Percentiles rank a stretch among this genome's conserved stretches.
Conservation (phyloP, 2,797 vertebrate species). For the Phrynocephalus guinanensis region DNA sequence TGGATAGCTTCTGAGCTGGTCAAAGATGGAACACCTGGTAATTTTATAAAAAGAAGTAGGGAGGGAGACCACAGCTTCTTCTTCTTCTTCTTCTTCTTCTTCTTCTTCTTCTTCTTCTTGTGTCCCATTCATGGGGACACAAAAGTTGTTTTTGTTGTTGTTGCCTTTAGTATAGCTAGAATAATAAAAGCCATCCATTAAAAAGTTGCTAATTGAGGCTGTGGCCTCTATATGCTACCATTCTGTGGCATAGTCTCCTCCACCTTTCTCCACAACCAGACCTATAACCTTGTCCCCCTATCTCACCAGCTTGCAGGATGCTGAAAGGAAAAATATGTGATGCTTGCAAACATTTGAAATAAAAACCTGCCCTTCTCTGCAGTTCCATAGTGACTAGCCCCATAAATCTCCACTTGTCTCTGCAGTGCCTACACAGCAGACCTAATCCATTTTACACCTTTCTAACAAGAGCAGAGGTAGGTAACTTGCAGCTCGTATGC, state of each 20-base stretch:
- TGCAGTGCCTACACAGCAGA: neutral
- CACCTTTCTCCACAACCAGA: neutral
- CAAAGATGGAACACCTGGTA: neutral
- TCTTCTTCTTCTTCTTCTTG: too few relatives aligned
- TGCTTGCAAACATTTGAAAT: neutral
- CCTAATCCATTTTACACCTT: neutral
- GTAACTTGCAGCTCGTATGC: neutral
- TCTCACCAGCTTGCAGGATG: neutral
- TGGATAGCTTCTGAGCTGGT: neutral
- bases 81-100: neutral
- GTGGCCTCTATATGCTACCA: neutral
- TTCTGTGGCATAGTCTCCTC: too few relatives aligned
- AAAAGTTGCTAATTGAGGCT: neutral
- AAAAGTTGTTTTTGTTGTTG: neutral
- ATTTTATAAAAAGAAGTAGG: neutral
- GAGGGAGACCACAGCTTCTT: too few relatives aligned
- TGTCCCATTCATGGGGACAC: too few relatives aligned
- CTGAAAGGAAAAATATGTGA: neutral
- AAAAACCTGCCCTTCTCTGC: neutral
- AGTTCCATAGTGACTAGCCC: neutral
- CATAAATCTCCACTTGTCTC: neutral
- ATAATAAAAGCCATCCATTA: neutral
- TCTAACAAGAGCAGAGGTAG: neutral
- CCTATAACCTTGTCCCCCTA: neutral
- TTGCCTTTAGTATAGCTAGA: neutral